phyloP scores from a whole-genome alignment of 2,113 vertebrate genomes.

The Tetrax tetrax region DNA sequence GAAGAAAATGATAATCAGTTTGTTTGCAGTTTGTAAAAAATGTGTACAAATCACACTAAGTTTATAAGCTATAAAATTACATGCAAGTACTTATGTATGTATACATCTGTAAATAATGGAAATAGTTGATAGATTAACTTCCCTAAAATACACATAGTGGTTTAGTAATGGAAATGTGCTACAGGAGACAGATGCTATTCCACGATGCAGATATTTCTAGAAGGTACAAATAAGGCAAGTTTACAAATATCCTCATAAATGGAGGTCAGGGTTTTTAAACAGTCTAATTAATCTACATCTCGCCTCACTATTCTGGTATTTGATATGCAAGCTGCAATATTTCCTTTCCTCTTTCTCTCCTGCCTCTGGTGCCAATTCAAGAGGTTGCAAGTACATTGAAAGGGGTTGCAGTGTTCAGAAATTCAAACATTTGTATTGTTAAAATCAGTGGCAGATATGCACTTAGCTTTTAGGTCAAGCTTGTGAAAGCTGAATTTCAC shows the following conservation, averaged over 20 bases:
- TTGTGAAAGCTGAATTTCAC: not conserved
- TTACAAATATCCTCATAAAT: not conserved
- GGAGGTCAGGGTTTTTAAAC: not conserved
- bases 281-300: not conserved
- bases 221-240: not conserved
- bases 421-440: not conserved
- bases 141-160: not conserved
- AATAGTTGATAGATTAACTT: not conserved
- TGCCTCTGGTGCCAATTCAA: not conserved
- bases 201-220: not conserved
- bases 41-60: not conserved
- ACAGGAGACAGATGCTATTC: not conserved
- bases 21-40: not conserved
- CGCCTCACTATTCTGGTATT: not conserved
- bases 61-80: not conserved
- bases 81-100: not conserved
- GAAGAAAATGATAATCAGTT: not conserved
- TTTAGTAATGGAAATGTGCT: not conserved
- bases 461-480: not conserved
- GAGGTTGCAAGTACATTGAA: not conserved
- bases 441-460: not conserved
- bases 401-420: not conserved
- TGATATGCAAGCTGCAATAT: not conserved
- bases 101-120: not conserved
- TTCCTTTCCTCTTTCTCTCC: not conserved